Conservation (phyloP, 2,797 vertebrate genomes). For the Clarias pachynema region DNA sequence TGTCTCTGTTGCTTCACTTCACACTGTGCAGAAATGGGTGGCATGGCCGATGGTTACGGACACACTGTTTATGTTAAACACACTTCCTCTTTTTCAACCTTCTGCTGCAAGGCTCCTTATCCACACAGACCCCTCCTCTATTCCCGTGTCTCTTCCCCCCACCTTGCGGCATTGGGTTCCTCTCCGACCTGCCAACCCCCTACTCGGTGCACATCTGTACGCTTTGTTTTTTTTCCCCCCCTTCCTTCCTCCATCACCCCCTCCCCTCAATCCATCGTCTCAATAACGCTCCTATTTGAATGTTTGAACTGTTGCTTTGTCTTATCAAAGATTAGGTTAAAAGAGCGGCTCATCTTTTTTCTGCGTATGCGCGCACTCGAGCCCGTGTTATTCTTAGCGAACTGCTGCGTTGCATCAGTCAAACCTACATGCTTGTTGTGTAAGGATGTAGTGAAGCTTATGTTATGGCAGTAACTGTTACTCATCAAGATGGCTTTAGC, state of each 20-base stretch:
- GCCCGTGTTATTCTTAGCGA: slow-evolving; percentile 17
- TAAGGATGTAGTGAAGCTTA: slow-evolving; percentile 39
- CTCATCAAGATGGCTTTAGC: slow-evolving; percentile 49
- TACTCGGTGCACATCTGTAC: slow-evolving; percentile 53
- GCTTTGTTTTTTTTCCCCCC: not conserved
- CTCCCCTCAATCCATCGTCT: slow-evolving; percentile 23
- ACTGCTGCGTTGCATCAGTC: slow-evolving; percentile 50
- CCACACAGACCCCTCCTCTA: slow-evolving; percentile 36
- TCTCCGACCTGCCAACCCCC: slow-evolving; percentile 54
- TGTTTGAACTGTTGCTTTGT: slow-evolving; percentile 15
- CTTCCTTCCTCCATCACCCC: not conserved
- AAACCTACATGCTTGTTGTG: slow-evolving; percentile 51
- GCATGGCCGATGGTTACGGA: slow-evolving; percentile 24
- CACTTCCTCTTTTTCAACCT: not conserved
- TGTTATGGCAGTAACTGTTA: slow-evolving; percentile 53
- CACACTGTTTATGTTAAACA: slow-evolving; percentile 15
- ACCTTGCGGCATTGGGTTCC: slow-evolving; percentile 38
- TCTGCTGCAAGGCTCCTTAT: slow-evolving; percentile 19
- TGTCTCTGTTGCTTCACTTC: slow-evolving; percentile 29
- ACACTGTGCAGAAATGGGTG: slow-evolving; percentile 25
- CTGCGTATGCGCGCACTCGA: not conserved
- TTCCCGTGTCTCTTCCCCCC: slow-evolving; percentile 29
- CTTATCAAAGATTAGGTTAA: slow-evolving; percentile 1
- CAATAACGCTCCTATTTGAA: slow-evolving; percentile 34
- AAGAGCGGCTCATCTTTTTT: not conserved